Percentiles rank a stretch among this genome's conserved stretches.
These are phyloP conservation scores for Eledone cirrhosa DNA, from an alignment of 2,888 invertebrate genomes.

Conservation along the genomic window DNA sequence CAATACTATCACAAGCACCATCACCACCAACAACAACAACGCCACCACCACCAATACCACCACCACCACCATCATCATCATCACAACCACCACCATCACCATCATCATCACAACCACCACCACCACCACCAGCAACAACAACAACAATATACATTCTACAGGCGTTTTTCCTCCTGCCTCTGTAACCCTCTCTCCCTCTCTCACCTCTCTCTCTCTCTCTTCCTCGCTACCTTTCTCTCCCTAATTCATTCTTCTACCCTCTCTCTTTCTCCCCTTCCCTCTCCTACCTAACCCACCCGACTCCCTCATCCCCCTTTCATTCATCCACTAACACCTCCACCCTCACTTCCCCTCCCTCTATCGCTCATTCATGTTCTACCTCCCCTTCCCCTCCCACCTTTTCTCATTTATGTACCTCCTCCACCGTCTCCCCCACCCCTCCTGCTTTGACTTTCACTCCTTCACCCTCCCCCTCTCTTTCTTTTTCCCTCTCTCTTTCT, in stretches of 20 bases:
- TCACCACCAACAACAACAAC: no score
- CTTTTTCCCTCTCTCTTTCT: not conserved
- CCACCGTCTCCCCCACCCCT: not conserved
- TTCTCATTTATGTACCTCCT: not conserved
- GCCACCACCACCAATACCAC: no score
- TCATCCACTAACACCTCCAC: not conserved
- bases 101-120: no score
- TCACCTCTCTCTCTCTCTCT: not conserved
- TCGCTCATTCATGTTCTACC: not conserved
- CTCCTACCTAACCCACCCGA: not conserved
- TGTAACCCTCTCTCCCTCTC: not conserved
- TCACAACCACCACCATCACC: no score
- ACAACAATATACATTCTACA: no score
- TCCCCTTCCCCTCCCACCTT: not conserved
- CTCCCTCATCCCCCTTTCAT: not conserved
- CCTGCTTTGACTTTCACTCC: not conserved
- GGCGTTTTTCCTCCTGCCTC: not conserved
- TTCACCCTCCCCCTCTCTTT: not conserved
- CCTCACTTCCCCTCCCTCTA: not conserved
- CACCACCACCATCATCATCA: no score
- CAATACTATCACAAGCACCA: no score
- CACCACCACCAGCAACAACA: no score
- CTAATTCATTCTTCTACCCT: not conserved
- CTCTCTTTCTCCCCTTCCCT: not conserved
- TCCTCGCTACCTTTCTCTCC: not conserved